Conservation (phyloP, 2,113 vertebrate genomes). For the Chloebia gouldiae region DNA sequence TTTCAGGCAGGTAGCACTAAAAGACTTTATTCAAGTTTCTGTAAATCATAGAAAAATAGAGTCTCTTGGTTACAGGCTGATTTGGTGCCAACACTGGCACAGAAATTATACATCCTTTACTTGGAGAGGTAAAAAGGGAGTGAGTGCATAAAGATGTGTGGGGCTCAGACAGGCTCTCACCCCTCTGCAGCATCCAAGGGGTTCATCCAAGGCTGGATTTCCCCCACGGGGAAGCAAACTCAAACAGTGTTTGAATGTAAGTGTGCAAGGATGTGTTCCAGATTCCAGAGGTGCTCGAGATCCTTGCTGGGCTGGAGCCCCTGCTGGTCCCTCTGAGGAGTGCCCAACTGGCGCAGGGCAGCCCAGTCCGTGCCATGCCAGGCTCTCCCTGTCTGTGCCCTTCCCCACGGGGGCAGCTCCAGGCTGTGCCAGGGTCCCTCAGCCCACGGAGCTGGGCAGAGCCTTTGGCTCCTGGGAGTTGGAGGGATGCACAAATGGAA, state of each 20-base stretch:
- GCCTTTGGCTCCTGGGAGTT: not conserved
- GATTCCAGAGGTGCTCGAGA: not conserved
- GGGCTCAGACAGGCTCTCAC: not conserved
- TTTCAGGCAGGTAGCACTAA: not conserved
- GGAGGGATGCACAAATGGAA: not conserved
- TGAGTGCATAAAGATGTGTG: not conserved
- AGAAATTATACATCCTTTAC: not conserved
- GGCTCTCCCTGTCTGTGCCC: not conserved
- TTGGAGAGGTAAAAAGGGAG: not conserved
- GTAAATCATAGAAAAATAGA: slow-evolving; percentile 53
- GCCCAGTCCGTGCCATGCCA: rapidly evolving
- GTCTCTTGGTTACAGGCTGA: not conserved
- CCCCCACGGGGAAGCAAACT: not conserved
- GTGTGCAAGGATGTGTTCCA: not conserved
- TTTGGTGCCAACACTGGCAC: not conserved
- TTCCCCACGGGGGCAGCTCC: not conserved
- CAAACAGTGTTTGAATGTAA: not conserved
- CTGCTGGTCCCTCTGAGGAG: not conserved
- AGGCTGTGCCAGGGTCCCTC: not conserved
- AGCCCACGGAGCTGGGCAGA: not conserved
- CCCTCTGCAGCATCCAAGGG: not conserved
- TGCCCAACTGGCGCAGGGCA: not conserved
- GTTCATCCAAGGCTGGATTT: not conserved
- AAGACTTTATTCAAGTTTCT: slow-evolving; percentile 17
- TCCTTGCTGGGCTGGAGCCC: not conserved